Percentiles rank a stretch among this genome's conserved stretches.
phyloP scores from a whole-genome alignment of 2,888 invertebrate genomes.

The Sarcophaga caerulescens region DNA sequence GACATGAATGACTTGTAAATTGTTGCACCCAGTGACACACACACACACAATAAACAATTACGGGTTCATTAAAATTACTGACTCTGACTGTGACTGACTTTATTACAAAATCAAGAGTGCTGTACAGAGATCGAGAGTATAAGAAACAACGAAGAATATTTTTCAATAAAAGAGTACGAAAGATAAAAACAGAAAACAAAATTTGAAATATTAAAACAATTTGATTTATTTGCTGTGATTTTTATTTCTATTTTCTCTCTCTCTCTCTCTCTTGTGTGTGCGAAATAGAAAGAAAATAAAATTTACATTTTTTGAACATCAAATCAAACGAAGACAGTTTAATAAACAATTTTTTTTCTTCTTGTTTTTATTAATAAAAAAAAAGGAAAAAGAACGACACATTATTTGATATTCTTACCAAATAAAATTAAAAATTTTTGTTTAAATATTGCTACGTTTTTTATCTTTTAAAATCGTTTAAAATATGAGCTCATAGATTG shows the following conservation, averaged over 20 bases:
- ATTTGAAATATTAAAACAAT: background rate
- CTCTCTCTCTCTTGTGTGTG: background rate
- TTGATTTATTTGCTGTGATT: background rate
- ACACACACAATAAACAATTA: conserved; percentile 64
- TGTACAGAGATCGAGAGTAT: too few relatives aligned
- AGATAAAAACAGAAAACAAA: too few relatives aligned
- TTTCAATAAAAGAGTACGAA: background rate
- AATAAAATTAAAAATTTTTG: too few relatives aligned
- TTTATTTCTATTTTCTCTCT: background rate
- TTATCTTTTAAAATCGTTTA: too few relatives aligned
- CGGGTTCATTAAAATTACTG: conserved; percentile 63
- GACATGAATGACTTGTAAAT: conserved; percentile 66
- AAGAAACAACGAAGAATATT: too few relatives aligned
- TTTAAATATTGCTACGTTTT: too few relatives aligned
- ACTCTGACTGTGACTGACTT: background rate
- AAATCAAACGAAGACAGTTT: background rate
- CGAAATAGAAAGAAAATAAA: background rate
- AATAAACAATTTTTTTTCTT: background rate
- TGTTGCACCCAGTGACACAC: conserved; percentile 59
- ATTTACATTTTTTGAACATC: background rate
- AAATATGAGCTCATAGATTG: too few relatives aligned
- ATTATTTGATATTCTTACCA: too few relatives aligned
- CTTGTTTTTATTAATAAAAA: too few relatives aligned
- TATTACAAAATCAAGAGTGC: background rate
- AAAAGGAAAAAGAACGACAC: too few relatives aligned